Evolutionary conservation across 37 sponge, comb jelly and placozoan species (phyloP), one percentile per base, ranked within the genome.

Genomic region (Spongia lamella): DNA sequence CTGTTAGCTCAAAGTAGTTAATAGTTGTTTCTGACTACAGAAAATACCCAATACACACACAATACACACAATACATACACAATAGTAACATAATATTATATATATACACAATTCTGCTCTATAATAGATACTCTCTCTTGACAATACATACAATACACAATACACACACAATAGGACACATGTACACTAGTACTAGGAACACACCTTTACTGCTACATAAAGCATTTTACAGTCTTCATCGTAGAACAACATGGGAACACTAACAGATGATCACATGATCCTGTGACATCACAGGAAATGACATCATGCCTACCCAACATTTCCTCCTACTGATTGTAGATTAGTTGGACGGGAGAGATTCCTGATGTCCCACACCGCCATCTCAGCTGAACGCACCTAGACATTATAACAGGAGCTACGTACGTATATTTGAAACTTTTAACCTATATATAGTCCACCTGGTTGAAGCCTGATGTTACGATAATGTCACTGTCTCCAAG

Each of bases 221-320:
- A 93, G 35, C 90, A 93, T 79, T 39, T 79, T 73, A 56, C 71
- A 88, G 63, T 93, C 93, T 30, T 81, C 89, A 76, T 93, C 93
- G 43, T 85, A 93, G 32, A 93, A 85, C 15, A 85, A 16, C 73
- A 93, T 77, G 27, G 89, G 86, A 57, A 54, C 47, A 34, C 93
- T 92, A 53, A 33, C 20, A 52, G 33, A 7, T 32, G n/a, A 71
- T 24, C 24, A 27, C 35, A 21, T 26, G 20, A 52, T 20, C 30
- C 24, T 53, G 31, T 20, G 26, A 50, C 55, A n/a, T 52, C 24
- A 5, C 53, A 1, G 15, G 6, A n/a, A n/a, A n/a, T n/a, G n/a
- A n/a, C n/a, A n/a, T n/a, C 53, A 69, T 22, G 15, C 40, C 15
- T 40, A 81, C 89, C 89, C 89, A 9, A 77, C 67, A 47, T 70